phyloP scores from a whole-genome alignment of 2,113 vertebrate species.

The Columbina picui region DNA sequence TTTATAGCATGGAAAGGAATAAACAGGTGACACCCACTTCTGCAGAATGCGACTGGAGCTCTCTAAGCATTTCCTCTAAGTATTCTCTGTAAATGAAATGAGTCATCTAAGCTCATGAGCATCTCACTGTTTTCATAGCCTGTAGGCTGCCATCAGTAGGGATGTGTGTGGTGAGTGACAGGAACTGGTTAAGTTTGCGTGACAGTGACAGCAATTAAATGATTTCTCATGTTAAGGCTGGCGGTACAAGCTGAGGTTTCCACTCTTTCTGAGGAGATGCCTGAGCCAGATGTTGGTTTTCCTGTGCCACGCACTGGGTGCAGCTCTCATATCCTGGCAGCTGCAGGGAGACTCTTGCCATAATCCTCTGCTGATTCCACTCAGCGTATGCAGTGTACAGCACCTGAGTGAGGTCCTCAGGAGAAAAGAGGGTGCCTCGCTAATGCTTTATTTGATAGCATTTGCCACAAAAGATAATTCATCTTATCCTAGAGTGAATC shows the following conservation, averaged over 20 bases:
- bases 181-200: neutral
- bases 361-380: neutral
- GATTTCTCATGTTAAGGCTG: neutral
- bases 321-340: conserved; percentile 1
- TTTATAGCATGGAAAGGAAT: neutral
- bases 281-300: neutral
- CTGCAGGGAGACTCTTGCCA: neutral
- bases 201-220: neutral
- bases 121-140: neutral
- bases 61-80: conserved; percentile 34
- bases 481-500: neutral
- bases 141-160: neutral
- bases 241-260: neutral
- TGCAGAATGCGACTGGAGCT: conserved; percentile 6
- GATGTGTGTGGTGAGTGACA: neutral
- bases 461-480: neutral
- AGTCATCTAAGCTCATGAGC: conserved; percentile 21
- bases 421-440: neutral
- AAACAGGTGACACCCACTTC: conserved; percentile 21
- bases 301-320: neutral
- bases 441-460: neutral
- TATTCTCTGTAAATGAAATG: conserved; percentile 42
- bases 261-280: neutral
- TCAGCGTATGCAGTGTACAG: neutral
- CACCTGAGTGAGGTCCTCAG: neutral